phyloP scores from a whole-genome alignment of 2,888 invertebrate genomes.

The Thalpophila matura region DNA sequence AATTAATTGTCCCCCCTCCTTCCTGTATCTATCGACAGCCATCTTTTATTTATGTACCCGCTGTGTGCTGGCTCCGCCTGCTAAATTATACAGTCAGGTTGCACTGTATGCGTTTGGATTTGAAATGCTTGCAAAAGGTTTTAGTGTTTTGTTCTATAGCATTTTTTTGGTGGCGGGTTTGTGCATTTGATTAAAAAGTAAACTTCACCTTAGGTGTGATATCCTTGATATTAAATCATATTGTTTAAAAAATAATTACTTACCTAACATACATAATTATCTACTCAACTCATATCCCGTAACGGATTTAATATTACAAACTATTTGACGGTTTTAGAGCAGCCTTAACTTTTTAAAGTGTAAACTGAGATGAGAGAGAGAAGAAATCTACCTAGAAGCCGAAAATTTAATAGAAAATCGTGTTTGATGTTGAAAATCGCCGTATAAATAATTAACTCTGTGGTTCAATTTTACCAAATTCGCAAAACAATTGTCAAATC shows the following conservation, averaged over 20 bases:
- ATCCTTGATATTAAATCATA: no score
- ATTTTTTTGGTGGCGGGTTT: background rate
- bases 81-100: conserved; percentile 57
- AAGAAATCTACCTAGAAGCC: no score
- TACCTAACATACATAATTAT: no score
- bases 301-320: no score
- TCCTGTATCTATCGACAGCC: conserved; percentile 71
- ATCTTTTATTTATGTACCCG: conserved; percentile 73
- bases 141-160: conserved; percentile 25
- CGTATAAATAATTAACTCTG: conserved; percentile 22
- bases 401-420: no score
- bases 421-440: conserved; percentile 7
- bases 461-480: conserved; percentile 16
- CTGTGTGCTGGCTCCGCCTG: conserved; percentile 54
- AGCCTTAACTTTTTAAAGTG: background rate
- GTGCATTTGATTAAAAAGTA: background rate
- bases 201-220: no score
- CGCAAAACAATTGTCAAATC: conserved; percentile 41
- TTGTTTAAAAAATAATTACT: no score
- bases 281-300: no score
- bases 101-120: conserved; percentile 52
- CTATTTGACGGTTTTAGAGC: no score
- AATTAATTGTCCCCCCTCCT: conserved; percentile 77
- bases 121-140: conserved; percentile 48
- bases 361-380: no score